Evolutionary conservation across 2,113 vertebrate species (phyloP).

Genomic region (Tricholaema leucomelas): DNA sequence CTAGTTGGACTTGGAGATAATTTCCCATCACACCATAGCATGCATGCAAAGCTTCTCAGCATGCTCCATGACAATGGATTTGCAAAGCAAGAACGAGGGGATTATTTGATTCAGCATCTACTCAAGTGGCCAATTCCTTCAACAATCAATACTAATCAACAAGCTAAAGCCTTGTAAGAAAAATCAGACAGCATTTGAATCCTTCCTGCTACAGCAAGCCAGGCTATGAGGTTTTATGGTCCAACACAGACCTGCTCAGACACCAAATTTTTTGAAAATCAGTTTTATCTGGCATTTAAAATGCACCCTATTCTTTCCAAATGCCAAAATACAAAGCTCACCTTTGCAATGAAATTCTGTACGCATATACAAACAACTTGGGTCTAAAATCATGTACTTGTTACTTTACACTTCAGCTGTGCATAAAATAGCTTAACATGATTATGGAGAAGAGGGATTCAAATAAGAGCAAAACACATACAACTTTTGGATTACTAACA

Average conservation of each 20-base stretch:
- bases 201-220: conserved; percentile 48
- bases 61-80: conserved; percentile 67
- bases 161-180: conserved; percentile 59
- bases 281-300: background rate
- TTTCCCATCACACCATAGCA: conserved; percentile 38
- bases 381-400: background rate
- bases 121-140: conserved; percentile 78
- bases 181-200: conserved; percentile 72
- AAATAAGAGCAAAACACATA: background rate
- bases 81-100: conserved; percentile 69
- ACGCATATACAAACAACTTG: background rate
- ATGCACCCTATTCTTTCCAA: background rate
- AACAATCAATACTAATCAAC: conserved; percentile 84
- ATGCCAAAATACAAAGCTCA: background rate
- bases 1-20: background rate
- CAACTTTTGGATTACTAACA: background rate
- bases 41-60: conserved; percentile 50
- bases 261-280: background rate
- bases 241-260: background rate
- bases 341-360: background rate
- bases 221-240: background rate
- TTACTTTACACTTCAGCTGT: background rate
- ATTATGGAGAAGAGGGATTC: background rate
- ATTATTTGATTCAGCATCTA: conserved; percentile 81
- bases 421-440: background rate